Evolutionary conservation across 2,113 vertebrate species (phyloP).

Genomic region (Scatophagus argus): DNA sequence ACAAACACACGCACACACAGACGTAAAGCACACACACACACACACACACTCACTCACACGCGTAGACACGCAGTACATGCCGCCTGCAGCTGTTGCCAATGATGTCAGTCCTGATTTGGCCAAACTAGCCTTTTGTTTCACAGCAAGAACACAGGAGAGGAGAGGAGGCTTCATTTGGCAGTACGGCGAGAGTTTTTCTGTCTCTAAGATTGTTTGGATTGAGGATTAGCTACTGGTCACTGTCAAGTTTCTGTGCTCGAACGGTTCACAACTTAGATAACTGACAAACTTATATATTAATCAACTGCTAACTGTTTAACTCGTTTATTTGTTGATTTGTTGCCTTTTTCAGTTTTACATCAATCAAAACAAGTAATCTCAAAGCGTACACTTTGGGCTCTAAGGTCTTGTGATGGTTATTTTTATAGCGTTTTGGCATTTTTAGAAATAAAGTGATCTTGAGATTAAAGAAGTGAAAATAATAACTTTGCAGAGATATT

Average conservation of each 20-base stretch:
- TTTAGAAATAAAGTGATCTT: no score
- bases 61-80: slow-evolving; percentile 60
- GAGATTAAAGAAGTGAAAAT: no score
- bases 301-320: neutral
- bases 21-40: slow-evolving; percentile 43
- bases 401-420: no score
- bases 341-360: no score
- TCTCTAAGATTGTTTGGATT: slow-evolving; percentile 53
- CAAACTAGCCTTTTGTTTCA: slow-evolving; percentile 78
- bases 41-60: slow-evolving; percentile 22
- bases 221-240: slow-evolving; percentile 46
- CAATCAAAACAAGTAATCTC: no score
- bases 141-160: slow-evolving; percentile 65
- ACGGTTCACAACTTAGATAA: neutral
- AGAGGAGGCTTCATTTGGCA: slow-evolving; percentile 64
- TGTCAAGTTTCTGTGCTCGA: neutral
- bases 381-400: no score
- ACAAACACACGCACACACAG: slow-evolving; percentile 60
- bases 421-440: no score
- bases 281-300: slow-evolving; percentile 9
- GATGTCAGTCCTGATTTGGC: slow-evolving; percentile 82
- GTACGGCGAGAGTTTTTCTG: slow-evolving; percentile 31
- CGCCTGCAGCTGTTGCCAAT: slow-evolving; percentile 84
- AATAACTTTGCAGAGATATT: no score
- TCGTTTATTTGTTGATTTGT: no score